These are phyloP conservation scores for Psammodynastes pulverulentus DNA, from an alignment of 2,113 vertebrate genomes.

Conservation along the genomic window DNA sequence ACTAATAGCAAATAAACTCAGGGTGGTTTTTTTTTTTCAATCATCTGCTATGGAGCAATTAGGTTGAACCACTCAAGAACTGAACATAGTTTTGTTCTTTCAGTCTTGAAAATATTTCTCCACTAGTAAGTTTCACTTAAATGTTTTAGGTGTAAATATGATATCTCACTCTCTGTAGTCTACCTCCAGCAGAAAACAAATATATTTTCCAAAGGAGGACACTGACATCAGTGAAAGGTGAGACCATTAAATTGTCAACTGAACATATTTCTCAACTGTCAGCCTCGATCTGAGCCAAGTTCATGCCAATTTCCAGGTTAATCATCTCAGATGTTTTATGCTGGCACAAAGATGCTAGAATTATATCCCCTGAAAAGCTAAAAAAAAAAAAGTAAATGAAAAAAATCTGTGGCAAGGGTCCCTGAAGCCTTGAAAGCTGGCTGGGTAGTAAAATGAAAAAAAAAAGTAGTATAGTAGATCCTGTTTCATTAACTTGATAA, in stretches of 20 bases:
- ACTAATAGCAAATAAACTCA: background rate
- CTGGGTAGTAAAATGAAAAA: constrained; percentile 36
- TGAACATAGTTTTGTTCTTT: background rate
- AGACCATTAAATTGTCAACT: constrained; percentile 22
- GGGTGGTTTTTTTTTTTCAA: background rate
- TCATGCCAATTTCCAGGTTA: constrained; percentile 15
- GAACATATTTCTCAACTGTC: background rate
- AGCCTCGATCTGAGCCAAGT: background rate
- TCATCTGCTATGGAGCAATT: background rate
- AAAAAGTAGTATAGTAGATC: constrained; percentile 37
- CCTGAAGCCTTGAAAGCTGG: constrained; percentile 37
- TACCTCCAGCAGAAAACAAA: constrained; percentile 22
- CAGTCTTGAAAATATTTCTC: constrained; percentile 3
- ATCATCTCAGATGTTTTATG: constrained; percentile 35
- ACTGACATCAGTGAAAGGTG: accelerated
- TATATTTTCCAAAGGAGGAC: background rate
- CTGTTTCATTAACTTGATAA: constrained; percentile 21
- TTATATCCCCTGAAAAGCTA: constrained; percentile 27
- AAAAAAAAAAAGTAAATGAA: constrained; percentile 21
- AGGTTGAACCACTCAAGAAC: background rate
- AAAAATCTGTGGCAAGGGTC: constrained; percentile 35
- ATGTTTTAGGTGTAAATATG: background rate
- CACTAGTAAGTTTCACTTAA: background rate
- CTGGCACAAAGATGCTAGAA: constrained; percentile 19
- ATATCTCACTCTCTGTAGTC: background rate